Percentiles rank a stretch among this genome's conserved stretches.
Evolutionary conservation across 1,140 invertebrate genomes (phyloP).

Genomic region (Venturia canescens): DNA sequence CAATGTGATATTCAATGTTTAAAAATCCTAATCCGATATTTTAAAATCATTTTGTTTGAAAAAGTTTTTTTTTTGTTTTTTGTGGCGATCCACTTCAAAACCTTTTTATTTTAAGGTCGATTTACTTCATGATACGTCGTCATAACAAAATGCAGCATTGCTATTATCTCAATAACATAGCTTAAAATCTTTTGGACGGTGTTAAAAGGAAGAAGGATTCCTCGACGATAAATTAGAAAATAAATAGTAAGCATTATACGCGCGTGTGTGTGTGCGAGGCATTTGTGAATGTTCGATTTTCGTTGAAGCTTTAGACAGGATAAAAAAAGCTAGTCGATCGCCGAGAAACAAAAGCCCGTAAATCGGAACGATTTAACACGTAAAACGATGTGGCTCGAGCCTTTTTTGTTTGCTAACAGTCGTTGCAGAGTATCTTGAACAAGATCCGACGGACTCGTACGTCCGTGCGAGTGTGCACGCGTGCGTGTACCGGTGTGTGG

Average conservation of each 20-base stretch:
- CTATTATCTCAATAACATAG: no score
- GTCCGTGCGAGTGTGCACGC: neutral
- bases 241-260: neutral
- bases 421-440: neutral
- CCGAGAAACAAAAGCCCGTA: neutral
- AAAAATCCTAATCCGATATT: no score
- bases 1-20: no score
- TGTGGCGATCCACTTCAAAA: no score
- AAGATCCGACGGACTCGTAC: neutral
- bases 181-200: neutral
- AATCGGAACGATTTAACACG: neutral
- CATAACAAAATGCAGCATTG: no score
- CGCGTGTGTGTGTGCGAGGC: neutral
- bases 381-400: neutral
- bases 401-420: neutral
- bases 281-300: constrained; percentile 6
- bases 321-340: neutral
- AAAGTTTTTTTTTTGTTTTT: no score
- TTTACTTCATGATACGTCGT: no score
- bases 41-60: no score
- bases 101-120: no score
- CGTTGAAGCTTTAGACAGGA: neutral
- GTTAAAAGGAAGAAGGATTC: neutral
- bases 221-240: neutral
- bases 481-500: constrained; percentile 1